These are phyloP conservation scores for Diadema setosum DNA, from an alignment of 35 echinoderm and acorn worm genomes.

Conservation along the genomic window DNA sequence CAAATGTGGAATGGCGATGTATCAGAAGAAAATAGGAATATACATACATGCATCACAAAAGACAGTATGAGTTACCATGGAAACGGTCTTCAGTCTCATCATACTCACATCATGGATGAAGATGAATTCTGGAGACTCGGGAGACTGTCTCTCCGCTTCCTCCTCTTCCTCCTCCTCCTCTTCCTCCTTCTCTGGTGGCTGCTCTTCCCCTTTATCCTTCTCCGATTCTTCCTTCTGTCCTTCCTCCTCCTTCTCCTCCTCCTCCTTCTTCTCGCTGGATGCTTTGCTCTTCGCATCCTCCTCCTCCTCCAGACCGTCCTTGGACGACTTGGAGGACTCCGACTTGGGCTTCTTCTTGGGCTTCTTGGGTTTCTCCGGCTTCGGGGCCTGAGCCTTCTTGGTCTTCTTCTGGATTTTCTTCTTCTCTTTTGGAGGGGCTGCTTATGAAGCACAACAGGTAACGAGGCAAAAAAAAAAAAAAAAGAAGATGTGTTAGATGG, in stretches of 20 bases:
- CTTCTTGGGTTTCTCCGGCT: constrained; percentile 27
- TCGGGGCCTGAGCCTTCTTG: constrained; percentile 1
- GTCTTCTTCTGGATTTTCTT: constrained; percentile 26
- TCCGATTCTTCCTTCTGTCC: constrained; percentile 3
- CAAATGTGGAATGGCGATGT: too few relatives aligned
- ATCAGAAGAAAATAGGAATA: too few relatives aligned
- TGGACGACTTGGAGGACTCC: neutral
- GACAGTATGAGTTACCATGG: too few relatives aligned
- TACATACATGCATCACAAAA: too few relatives aligned
- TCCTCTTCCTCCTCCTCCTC: constrained; percentile 23
- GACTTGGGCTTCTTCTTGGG: constrained; percentile 18
- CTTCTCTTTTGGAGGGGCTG: constrained; percentile 33
- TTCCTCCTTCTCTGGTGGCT: neutral
- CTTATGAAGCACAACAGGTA: neutral
- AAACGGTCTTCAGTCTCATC: too few relatives aligned
- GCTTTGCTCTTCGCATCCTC: neutral
- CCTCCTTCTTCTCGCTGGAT: neutral
- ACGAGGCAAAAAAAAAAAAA: neutral
- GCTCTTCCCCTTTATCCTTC: neutral
- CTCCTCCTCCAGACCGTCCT: neutral
- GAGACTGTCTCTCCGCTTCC: neutral
- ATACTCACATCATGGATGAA: constrained; percentile 85
- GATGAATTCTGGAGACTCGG: constrained; percentile 80
- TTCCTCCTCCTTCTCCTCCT: neutral
- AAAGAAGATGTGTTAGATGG: too few relatives aligned